Conservation (phyloP, 2,797 vertebrate species). For the Crocidura indochinensis region DNA sequence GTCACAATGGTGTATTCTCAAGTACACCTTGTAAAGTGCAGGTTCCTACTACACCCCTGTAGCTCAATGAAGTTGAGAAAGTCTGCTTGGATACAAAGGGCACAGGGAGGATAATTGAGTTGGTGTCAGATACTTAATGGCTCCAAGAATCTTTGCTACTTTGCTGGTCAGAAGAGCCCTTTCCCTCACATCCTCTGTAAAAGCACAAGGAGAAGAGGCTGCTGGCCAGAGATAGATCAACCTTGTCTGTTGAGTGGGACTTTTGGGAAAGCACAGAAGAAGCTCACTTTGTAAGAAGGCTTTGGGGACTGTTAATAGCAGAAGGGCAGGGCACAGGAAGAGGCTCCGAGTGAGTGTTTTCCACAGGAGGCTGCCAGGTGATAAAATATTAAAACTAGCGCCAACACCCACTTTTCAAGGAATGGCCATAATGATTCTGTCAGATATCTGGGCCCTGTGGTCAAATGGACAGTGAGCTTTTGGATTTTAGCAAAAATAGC, state of each 20-base stretch:
- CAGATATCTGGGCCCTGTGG: slow-evolving; percentile 50
- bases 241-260: slow-evolving; percentile 58
- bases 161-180: slow-evolving; percentile 22
- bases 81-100: slow-evolving; percentile 37
- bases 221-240: slow-evolving; percentile 44
- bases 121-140: slow-evolving; percentile 53
- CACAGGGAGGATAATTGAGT: neutral
- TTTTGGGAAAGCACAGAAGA: slow-evolving; percentile 76
- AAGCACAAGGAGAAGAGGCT: slow-evolving; percentile 71
- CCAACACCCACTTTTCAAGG: slow-evolving; percentile 54
- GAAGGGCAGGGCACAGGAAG: slow-evolving; percentile 73
- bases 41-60: neutral
- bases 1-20: fast-evolving
- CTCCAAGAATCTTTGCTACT: neutral
- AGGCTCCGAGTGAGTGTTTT: slow-evolving; percentile 57
- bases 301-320: slow-evolving; percentile 80
- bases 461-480: slow-evolving; percentile 59
- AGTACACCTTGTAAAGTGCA: fast-evolving
- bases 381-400: slow-evolving; percentile 80
- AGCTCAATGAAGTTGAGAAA: slow-evolving; percentile 13
- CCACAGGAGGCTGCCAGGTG: slow-evolving; percentile 76
- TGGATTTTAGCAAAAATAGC: slow-evolving; percentile 58
- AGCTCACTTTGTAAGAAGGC: slow-evolving; percentile 64
- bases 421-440: slow-evolving; percentile 66
- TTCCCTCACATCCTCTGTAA: slow-evolving; percentile 46